Evolutionary conservation across 1,140 invertebrate genomes (phyloP), one percentile per base, ranked within the genome.

Genomic region (Cherax quadricarinatus): DNA sequence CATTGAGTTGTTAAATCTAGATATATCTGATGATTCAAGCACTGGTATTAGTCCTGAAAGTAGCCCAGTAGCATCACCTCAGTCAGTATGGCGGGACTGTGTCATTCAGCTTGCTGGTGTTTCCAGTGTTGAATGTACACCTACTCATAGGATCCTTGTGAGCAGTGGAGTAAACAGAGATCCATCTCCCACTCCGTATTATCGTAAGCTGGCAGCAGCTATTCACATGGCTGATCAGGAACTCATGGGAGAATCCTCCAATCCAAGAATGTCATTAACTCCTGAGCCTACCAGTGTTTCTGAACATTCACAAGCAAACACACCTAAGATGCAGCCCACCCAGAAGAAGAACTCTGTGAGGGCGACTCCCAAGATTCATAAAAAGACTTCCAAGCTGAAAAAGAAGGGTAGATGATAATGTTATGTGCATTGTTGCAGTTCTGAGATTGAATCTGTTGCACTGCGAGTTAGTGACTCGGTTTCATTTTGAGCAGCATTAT

Each of bases 1-100:
- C 3, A 75, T 14, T 5, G 6, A 16, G 3, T 75, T 75, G 3
- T n/a, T 7, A 57, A 92, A 57, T 82, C 24, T 62, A 90, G 92
- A 93, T 70, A 82, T 70, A 21, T 93, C 92, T 70, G 92, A 93
- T 82, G 92, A 93, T 60, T 93, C 92, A 53, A 93, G 92, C 62
- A n/a, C 88, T 14, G 92, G 88, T 10, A 24, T 75, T 57, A 93
- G 92, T 79, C 85, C 88, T 12, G 91, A 89, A 30, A 86, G 85
- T 49, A 93, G 88, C 80, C 90, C 90, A 66, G 83, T 92, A 41
- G 78, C 60, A 41, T 78, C 85, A 6, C 93, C 89, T n/a, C 90
- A 88, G 79, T 93, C 79, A 24, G 41, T 66, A 21, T 93, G 86
- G 91, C 73, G 86, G 73, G 93, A 93, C 18, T 84, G 84, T 60